Evolutionary conservation across 1,140 invertebrate genomes (phyloP).

Genomic region (Eufriesea mexicana): DNA sequence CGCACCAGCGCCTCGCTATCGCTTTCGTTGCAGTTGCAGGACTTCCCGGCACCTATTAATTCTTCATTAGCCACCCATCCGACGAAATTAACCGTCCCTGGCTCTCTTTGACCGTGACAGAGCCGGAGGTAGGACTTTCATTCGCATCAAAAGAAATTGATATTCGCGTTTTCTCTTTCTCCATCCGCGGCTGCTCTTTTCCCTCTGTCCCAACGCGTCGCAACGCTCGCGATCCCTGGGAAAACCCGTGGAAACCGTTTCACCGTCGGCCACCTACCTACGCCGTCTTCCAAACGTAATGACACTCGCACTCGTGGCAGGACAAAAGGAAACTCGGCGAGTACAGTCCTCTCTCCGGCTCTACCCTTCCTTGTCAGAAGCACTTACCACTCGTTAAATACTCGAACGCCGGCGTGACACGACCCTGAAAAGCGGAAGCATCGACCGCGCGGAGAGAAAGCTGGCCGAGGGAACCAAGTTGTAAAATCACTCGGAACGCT

Average conservation of each 20-base stretch:
- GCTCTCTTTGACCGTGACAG: not conserved
- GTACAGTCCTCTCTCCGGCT: not conserved
- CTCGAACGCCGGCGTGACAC: not conserved
- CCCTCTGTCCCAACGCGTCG: not conserved
- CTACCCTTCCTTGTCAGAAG: not conserved
- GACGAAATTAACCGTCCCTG: slow-evolving; percentile 4
- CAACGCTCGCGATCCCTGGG: not conserved
- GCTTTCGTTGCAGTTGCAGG: not conserved
- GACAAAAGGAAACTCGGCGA: not conserved
- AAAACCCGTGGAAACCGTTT: not conserved
- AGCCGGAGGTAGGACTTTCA: not conserved
- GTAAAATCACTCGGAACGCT: not conserved
- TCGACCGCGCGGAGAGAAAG: not conserved
- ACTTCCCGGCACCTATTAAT: slow-evolving; percentile 33
- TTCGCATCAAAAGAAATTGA: not conserved
- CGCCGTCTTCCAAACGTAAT: not conserved
- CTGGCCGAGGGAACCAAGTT: not conserved
- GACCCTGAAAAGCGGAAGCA: not conserved
- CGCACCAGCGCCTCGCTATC: not conserved
- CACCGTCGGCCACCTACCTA: not conserved
- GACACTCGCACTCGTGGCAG: not conserved
- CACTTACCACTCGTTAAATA: not conserved
- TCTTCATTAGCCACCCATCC: slow-evolving; percentile 20
- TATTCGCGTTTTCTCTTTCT: not conserved
- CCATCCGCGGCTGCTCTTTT: too few species aligned